Evolutionary conservation across 2,113 vertebrate genomes (phyloP), one percentile per base, ranked within the genome.

Genomic region (Vireo altiloquus): DNA sequence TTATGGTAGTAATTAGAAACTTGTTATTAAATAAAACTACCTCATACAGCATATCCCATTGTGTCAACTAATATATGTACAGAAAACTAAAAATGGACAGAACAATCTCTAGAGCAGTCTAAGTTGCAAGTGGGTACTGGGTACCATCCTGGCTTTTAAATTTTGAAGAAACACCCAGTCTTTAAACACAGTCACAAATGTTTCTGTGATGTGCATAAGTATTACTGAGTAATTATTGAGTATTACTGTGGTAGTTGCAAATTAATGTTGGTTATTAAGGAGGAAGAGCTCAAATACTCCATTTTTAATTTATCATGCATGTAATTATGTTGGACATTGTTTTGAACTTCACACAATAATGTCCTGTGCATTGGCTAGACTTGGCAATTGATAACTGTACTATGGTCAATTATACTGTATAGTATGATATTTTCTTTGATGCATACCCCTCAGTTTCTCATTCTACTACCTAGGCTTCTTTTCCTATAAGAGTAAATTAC

Each of bases 181-280:
- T 86, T 93, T 74, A 93, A 92, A 59, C 66, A 91, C 6, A 60
- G 37, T 65, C 31, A 46, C 33, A 68, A 47, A 60, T 68, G 44
- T 90, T 94, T 81, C 56, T 72, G 47, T 61, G 56, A 20, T 77
- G 37, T 88, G 37, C 49, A 66, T 56, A 88, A 77, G 78, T n/a
- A n/a, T n/a, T n/a, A n/a, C n/a, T n/a, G n/a, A n/a, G n/a, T n/a
- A n/a, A n/a, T n/a, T n/a, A n/a, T 88, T 74, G 64, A 83, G 6
- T 77, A 70, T 88, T 90, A 31, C 46, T 75, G 44, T 88, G 31
- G 14, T 68, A 92, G 44, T 64, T 83, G 60, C 61, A 93, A 92
- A 92, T 86, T 75, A 93, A 71, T 46, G n/a, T 75, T 90, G 81
- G n/a, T 83, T 92, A 69, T 95, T 95, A 87, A 56, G 40, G 71